These are phyloP conservation scores for Seriola quinqueradiata DNA, from an alignment of 2,113 vertebrate species.

Conservation along the genomic window DNA sequence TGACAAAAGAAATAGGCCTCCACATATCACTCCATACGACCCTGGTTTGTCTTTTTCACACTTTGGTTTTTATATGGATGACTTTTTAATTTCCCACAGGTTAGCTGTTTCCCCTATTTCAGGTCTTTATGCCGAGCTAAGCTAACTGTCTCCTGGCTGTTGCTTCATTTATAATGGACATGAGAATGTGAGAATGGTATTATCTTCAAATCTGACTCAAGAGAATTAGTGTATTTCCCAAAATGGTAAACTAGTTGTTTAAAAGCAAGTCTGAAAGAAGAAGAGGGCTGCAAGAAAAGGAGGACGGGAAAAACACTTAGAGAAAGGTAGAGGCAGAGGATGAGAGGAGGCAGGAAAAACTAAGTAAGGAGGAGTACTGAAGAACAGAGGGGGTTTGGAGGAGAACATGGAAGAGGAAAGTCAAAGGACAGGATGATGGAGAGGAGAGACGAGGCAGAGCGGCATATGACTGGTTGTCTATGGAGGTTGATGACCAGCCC, in stretches of 20 bases:
- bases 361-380: constrained; percentile 72
- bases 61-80: no score
- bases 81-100: not conserved
- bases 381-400: constrained; percentile 47
- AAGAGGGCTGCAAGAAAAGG: not conserved
- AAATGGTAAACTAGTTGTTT: no score
- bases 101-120: not conserved
- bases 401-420: constrained; percentile 60
- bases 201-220: not conserved
- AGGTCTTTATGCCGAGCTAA: not conserved
- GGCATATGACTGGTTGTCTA: constrained; percentile 69
- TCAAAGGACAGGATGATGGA: constrained; percentile 83
- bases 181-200: not conserved
- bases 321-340: constrained; percentile 48
- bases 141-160: not conserved
- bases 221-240: no score
- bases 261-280: no score
- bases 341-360: constrained; percentile 68
- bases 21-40: not conserved
- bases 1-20: not conserved
- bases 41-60: no score
- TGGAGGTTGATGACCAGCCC: constrained; percentile 91
- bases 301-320: not conserved
- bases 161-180: not conserved
- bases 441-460: constrained; percentile 77